phyloP scores from a whole-genome alignment of 2,113 vertebrate genomes.

The Rhea pennata region DNA sequence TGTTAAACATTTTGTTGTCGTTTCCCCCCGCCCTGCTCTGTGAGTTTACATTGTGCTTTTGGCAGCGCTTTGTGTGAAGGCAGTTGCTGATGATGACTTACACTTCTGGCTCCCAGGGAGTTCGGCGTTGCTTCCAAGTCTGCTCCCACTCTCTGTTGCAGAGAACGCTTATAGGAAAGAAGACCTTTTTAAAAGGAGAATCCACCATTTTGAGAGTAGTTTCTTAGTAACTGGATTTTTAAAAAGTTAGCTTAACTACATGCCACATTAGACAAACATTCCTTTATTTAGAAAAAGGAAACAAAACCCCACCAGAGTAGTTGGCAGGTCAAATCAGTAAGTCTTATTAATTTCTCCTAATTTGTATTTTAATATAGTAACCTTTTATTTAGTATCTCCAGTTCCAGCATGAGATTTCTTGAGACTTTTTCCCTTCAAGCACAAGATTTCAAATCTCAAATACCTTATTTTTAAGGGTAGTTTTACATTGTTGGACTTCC shows the following conservation, averaged over 20 bases:
- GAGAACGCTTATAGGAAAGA: not conserved
- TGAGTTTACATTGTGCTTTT: conserved; percentile 38
- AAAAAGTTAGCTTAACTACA: not conserved
- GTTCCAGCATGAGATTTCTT: not conserved
- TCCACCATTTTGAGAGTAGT: conserved; percentile 27
- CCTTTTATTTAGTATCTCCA: not conserved
- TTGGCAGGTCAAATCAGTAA: not conserved
- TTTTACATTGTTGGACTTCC: not conserved
- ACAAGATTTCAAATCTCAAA: not conserved
- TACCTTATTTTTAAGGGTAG: not conserved
- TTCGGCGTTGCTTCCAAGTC: not conserved
- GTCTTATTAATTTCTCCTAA: not conserved
- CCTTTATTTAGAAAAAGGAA: not conserved
- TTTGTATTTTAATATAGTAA: not conserved
- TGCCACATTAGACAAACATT: not conserved
- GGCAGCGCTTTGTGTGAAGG: not conserved
- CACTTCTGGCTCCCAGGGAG: not conserved
- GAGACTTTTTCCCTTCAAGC: not conserved
- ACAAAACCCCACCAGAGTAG: not conserved
- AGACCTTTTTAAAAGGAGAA: not conserved
- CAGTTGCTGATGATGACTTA: conserved; percentile 19
- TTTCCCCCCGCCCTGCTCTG: conserved; percentile 1
- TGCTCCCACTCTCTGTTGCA: not conserved
- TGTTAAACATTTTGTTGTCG: conserved; percentile 33
- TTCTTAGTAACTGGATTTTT: not conserved